Evolutionary conservation across 2,797 vertebrate genomes (phyloP).

Genomic region (Gouania willdenowi): DNA sequence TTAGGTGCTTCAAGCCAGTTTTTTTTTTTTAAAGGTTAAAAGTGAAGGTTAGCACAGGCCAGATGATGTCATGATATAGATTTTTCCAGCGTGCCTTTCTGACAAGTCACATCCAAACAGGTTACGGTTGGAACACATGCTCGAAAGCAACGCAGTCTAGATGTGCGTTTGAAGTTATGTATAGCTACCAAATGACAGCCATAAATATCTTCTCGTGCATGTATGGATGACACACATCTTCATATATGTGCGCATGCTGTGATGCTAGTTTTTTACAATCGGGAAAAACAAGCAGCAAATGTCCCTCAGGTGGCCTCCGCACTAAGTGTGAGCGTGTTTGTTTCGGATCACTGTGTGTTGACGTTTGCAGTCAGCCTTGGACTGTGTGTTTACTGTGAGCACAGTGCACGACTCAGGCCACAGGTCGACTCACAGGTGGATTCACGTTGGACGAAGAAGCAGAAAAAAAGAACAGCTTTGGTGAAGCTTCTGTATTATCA

Average conservation of each 20-base stretch:
- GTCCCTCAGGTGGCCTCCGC: conserved; percentile 5
- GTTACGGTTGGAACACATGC: conserved; percentile 1
- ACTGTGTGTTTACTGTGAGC: conserved; percentile 49
- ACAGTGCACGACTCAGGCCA: conserved; percentile 33
- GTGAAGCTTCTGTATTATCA: too few species aligned
- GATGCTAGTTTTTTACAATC: not conserved
- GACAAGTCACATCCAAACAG: conserved; percentile 26
- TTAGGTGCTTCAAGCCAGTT: conserved; percentile 9
- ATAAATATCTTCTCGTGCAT: conserved; percentile 16
- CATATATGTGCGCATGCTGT: too few species aligned
- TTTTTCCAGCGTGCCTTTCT: conserved; percentile 29
- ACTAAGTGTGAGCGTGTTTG: conserved; percentile 8
- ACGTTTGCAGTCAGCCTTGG: conserved; percentile 47
- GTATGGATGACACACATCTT: not conserved
- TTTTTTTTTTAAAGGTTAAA: conserved; percentile 19
- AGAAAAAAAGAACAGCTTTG: not conserved
- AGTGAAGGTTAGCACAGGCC: conserved; percentile 40
- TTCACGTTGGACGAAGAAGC: not conserved
- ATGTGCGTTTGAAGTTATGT: conserved; percentile 3
- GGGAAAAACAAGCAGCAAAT: not conserved
- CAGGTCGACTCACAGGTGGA: not conserved
- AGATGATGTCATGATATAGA: conserved; percentile 52
- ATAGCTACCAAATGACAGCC: conserved; percentile 15
- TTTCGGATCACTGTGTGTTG: conserved; percentile 33
- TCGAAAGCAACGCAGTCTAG: too few species aligned